Evolutionary conservation across 2,113 vertebrate genomes (phyloP).

Genomic region (Albula goreensis): DNA sequence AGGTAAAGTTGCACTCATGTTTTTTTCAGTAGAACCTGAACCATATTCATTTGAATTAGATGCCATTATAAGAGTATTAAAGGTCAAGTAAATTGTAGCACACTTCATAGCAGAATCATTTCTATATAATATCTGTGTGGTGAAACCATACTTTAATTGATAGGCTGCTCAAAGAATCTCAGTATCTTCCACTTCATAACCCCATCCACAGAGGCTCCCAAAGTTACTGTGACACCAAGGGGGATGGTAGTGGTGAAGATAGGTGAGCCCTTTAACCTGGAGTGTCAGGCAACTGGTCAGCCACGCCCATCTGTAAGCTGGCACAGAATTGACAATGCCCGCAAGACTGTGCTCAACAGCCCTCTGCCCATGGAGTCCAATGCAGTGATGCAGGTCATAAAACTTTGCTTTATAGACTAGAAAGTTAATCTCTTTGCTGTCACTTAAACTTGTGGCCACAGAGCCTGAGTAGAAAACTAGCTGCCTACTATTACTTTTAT

Average conservation of each 20-base stretch:
- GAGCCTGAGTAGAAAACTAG: no score
- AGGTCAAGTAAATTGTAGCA: neutral
- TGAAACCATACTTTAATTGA: neutral
- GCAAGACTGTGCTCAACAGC: constrained; percentile 73
- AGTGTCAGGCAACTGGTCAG: constrained; percentile 84
- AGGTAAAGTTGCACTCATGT: constrained; percentile 66
- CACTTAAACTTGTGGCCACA: no score
- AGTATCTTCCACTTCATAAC: constrained; percentile 10
- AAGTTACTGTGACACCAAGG: constrained; percentile 78
- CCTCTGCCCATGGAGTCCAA: constrained; percentile 79
- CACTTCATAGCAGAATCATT: neutral
- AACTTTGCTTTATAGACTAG: no score
- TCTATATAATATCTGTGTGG: neutral
- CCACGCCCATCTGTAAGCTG: constrained; percentile 83
- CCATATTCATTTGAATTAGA: neutral
- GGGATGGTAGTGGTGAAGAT: constrained; percentile 77
- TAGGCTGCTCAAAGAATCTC: neutral
- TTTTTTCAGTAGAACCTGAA: neutral
- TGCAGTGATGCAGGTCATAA: constrained; percentile 82
- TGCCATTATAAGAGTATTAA: neutral
- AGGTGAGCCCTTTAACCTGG: constrained; percentile 84
- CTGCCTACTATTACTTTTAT: no score
- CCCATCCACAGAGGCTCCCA: constrained; percentile 73
- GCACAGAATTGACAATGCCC: constrained; percentile 78
- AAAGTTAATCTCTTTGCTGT: no score